Conservation (phyloP, 2,797 vertebrate genomes). For the Melanotaenia pygmaea region DNA sequence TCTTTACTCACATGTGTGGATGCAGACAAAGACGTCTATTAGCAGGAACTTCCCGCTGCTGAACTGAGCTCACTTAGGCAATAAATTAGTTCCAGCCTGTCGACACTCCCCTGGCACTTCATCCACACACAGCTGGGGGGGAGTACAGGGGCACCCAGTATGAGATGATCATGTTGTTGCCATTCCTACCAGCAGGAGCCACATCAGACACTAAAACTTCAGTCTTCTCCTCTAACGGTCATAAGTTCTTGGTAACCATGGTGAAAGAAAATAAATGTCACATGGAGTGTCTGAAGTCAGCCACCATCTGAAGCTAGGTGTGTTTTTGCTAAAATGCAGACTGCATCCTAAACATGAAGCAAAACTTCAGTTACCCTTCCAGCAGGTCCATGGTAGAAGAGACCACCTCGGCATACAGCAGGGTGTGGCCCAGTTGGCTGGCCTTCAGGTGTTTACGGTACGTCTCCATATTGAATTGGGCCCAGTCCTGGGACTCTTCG, state of each 20-base stretch:
- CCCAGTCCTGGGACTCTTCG: slow-evolving; percentile 68
- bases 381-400: slow-evolving; percentile 91
- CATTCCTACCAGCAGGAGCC: too few relatives aligned
- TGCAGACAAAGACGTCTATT: slow-evolving; percentile 93
- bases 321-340: too few relatives aligned
- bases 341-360: neutral
- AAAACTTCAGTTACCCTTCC: slow-evolving; percentile 85
- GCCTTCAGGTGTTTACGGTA: slow-evolving; percentile 87
- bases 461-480: slow-evolving; percentile 84
- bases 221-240: too few relatives aligned
- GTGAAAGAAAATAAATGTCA: too few relatives aligned
- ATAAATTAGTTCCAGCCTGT: slow-evolving; percentile 97
- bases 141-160: too few relatives aligned
- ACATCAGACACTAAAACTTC: too few relatives aligned
- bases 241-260: too few relatives aligned
- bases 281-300: too few relatives aligned
- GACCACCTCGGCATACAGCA: slow-evolving; percentile 88
- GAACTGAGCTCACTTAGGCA: slow-evolving; percentile 92
- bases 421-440: slow-evolving; percentile 81
- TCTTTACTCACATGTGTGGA: slow-evolving; percentile 87
- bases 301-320: too few relatives aligned
- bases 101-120: slow-evolving; percentile 55
- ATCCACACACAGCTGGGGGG: too few relatives aligned
- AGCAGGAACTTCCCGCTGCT: slow-evolving; percentile 89
- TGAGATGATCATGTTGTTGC: too few relatives aligned